Percentiles rank a stretch among this genome's conserved stretches.
These are phyloP conservation scores for Agrypnia vestita DNA, from an alignment of 1,140 invertebrate genomes.

Conservation along the genomic window DNA sequence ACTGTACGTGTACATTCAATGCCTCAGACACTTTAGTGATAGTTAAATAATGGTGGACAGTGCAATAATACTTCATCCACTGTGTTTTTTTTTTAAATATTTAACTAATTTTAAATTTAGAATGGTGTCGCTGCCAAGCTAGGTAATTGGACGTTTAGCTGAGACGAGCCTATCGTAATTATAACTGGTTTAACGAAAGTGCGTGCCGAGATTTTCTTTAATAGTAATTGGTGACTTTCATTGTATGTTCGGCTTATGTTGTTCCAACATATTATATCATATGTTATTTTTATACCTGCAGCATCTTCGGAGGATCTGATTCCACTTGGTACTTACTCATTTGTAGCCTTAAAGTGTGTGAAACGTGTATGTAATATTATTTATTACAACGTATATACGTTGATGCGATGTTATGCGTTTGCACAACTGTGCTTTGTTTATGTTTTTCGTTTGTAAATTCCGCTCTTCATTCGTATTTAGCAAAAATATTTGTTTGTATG, in stretches of 20 bases:
- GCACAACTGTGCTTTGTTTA: too few relatives aligned
- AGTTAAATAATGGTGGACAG: neutral
- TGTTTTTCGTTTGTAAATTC: too few relatives aligned
- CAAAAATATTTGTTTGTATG: too few relatives aligned
- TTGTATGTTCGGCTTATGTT: neutral
- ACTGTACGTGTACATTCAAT: neutral
- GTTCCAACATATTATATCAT: neutral
- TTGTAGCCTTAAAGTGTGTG: too few relatives aligned
- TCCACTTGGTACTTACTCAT: too few relatives aligned
- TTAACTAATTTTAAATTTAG: constrained; percentile 24
- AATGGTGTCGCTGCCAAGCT: constrained; percentile 15
- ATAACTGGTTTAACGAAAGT: neutral
- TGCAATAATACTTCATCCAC: neutral
- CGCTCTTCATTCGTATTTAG: too few relatives aligned
- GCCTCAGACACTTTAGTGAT: neutral
- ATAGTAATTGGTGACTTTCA: neutral
- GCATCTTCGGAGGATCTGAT: neutral
- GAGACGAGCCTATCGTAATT: neutral
- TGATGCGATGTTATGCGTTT: too few relatives aligned
- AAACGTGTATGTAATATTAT: too few relatives aligned
- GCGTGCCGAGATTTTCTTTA: neutral
- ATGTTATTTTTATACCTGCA: neutral
- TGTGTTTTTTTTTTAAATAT: neutral
- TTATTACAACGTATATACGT: too few relatives aligned
- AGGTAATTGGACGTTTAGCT: constrained; percentile 14